Base-by-base conservation (phyloP, 2,888 invertebrate genomes). In the Phyto melanocephala region DNA sequence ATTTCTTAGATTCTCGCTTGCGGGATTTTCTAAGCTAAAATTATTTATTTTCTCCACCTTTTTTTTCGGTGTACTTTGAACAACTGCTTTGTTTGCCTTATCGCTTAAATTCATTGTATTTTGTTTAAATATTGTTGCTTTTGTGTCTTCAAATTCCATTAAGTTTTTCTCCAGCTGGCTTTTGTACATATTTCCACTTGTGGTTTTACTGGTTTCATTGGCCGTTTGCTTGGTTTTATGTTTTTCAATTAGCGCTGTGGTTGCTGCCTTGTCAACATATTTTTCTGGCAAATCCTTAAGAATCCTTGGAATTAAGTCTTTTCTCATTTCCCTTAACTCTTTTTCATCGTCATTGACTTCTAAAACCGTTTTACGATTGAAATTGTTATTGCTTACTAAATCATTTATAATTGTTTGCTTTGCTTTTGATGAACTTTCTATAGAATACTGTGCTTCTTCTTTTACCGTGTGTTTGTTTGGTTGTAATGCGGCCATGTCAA, bases 371-470 rank as follows among this genome's bases (percentile, higher is more conserved):
- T 40, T 50, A 33, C 67, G 75, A 62, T 60, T 82, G 60, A 79
- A 75, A 76, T 60, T 71, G 79, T 28, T 67, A 76, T 67, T 71
- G 24, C 24, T 24, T 15, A 47, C 45, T 20, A 60, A 42, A 7
- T 20, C 68, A 28, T 52, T 22, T 15, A 7, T 7, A 22, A 15
- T 28, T 10, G 22, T 22, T 20, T 24, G 68, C 11, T 11, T n/a
- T 45, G 47, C 4, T 10, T 52, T 33, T 15, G 11, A 7, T 17
- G 1, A 1, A 50, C 4, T 13, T 77, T 15, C 11, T n/a, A 10
- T 2, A 0, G 0, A 1, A 22, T 15, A 1, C 13, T 22, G 4
- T 22, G 15, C 35, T 6, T 17, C 17, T 17, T 20, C 3, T n/a
- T n/a, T 3, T 33, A 28, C 17, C 28, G 10, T 15, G n/a, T 35